These are phyloP conservation scores for Orthonychiurus folsomi DNA, from an alignment of 2,888 invertebrate genomes.

Conservation along the genomic window DNA sequence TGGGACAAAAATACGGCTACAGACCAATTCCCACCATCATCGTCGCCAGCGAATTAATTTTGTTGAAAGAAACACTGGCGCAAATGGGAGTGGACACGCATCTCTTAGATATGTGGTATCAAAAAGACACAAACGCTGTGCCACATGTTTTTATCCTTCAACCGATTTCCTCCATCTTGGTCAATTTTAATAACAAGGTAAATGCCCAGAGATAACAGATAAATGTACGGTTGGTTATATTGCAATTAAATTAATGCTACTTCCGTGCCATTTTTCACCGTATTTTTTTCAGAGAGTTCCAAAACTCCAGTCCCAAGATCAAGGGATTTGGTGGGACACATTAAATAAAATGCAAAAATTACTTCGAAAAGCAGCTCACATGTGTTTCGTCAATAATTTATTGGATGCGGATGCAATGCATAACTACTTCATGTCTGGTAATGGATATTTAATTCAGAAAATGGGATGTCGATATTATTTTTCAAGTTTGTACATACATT, in stretches of 20 bases:
- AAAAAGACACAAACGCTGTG: conserved; percentile 90
- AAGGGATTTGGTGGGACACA: conserved; percentile 96
- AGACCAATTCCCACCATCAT: conserved; percentile 94
- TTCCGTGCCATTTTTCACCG: not conserved
- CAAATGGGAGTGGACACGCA: conserved; percentile 72
- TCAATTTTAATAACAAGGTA: conserved; percentile 97
- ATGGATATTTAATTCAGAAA: no score
- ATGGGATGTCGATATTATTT: no score
- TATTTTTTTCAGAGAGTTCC: conserved; percentile 61
- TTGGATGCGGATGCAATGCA: conserved; percentile 89
- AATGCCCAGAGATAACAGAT: no score
- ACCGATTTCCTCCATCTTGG: conserved; percentile 91
- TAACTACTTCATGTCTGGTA: conserved; percentile 98
- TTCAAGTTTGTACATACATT: no score
- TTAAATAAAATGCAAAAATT: conserved; percentile 90
- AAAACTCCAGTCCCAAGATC: conserved; percentile 90
- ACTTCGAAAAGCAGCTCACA: conserved; percentile 79
- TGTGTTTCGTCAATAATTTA: conserved; percentile 71
- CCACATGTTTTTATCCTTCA: conserved; percentile 90
- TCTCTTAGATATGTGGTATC: conserved; percentile 87
- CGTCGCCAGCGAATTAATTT: conserved; percentile 76
- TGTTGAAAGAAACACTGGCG: conserved; percentile 75
- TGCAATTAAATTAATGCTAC: not conserved
- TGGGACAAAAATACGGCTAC: conserved; percentile 97
- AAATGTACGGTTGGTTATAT: not conserved